Base-by-base conservation (phyloP, 2,888 invertebrate species). In the Furcula furcula region DNA sequence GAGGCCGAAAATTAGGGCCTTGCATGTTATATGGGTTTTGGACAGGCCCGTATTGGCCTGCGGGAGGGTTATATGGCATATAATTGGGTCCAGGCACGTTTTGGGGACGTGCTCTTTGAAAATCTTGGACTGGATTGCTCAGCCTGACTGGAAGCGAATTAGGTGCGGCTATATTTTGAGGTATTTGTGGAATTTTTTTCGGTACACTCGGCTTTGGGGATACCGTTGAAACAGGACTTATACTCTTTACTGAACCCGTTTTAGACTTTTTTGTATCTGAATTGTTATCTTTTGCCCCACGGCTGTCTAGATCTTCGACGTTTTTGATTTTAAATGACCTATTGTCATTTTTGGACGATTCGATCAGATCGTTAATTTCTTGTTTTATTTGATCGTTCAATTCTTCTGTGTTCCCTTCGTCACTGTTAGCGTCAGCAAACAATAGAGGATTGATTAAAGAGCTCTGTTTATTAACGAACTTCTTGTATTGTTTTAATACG, bases 401-500 rank as follows among this genome's bases (percentile, higher is more conserved):
- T 5, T 16, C 10, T 7, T 39, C 34, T 9, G 26, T 29, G 4
- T 10, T 19, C 2, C 30, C 18, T 3, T n/a, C 6, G n/a, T 19
- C 37, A 9, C 29, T 25, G 26, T 40, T 32, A 10, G 22, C 31
- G 29, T 34, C 28, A 3, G 36, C 34, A 14, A 76, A 71, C 9
- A 66, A 10, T 5, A 31, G 18, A 0, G 42, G 34, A 10, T 69
- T 67, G 4, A 75, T 18, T 1, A 35, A 26, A 3, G 61, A 53
- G 1, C 26, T 31, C 38, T 64, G 34, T 1, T 70, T 62, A 3
- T 48, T 66, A 0, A 67, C 13, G 27, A 65, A 74, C 43, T 68
- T 67, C 23, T 73, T 56, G 32, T 72, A 84, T 9, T 85, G 71
- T 11, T 59, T 47, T 0, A 46, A 61, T 1, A 85, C 41, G 26